Base-by-base conservation (phyloP, 2,888 invertebrate species). In the Oscheius sp. region DNA sequence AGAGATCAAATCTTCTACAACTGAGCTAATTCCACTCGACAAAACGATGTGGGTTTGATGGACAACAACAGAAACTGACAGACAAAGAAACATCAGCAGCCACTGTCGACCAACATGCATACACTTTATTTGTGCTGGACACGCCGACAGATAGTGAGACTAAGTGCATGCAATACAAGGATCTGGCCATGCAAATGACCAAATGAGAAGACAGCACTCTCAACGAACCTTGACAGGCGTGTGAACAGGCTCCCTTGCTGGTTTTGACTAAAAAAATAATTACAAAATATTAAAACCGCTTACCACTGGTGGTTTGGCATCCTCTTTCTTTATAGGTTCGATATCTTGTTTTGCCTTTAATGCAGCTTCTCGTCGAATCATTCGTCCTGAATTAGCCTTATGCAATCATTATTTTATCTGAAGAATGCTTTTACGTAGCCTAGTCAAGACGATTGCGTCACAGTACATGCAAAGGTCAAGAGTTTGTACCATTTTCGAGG, bases 291-390 rank as follows among this genome's bases (percentile, higher is more conserved):
- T 8, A 29, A n/a, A 8, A 46, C 15, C 0, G 3, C 48, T 46
- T 34, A 57, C 67, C 27, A 20, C 45, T 6, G 46, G 17, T 20
- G 45, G 25, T 57, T 53, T 66, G 55, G 37, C 69, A 50, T 71
- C 70, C 69, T 70, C 75, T 8, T 76, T 37, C 23, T 34, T 55
- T 15, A 3, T 42, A 3, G 42, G 76, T 27, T 79, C 80, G 0
- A 71, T 75, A 63, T 77, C 79, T 42, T 69, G 68, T 8, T 73
- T 74, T 0, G 77, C 79, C 67, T 74, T 76, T 31, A 73, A 69
- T 25, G 78, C 78, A 1, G 75, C 79, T 65, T 83, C 83, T 52
- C 83, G 72, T 64, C 84, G 73, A 31, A 82, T 71, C 65, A 82
- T 70, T 55, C 84, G 73, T 50, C 82, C 84, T 84, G 68, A 57